phyloP scores from a whole-genome alignment of 2,113 vertebrate species.

The Sphaerodactylus townsendi region DNA sequence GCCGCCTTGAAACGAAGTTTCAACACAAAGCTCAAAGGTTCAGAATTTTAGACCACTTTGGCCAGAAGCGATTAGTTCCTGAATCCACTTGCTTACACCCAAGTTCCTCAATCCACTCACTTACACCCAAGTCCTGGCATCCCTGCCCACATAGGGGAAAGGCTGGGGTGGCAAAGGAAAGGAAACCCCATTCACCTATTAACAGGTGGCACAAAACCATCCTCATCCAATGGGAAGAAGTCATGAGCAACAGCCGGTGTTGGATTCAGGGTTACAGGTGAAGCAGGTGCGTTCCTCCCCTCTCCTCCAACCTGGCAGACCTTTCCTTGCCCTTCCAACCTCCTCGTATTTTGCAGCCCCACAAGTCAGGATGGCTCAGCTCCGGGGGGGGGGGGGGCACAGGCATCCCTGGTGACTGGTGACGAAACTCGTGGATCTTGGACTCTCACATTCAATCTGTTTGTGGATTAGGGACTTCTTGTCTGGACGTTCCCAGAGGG shows the following conservation, averaged over 20 bases:
- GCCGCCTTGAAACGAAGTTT: slow-evolving; percentile 9
- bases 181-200: no score
- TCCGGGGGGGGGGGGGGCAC: no score
- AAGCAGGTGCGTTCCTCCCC: neutral
- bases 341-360: no score
- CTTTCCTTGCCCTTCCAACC: neutral
- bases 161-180: neutral
- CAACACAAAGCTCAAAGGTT: slow-evolving; percentile 22
- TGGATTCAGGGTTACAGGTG: neutral
- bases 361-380: no score
- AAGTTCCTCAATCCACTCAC: slow-evolving; percentile 22
- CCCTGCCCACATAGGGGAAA: neutral
- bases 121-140: slow-evolving; percentile 42
- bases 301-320: neutral
- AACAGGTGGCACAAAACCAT: neutral
- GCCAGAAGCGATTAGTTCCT: slow-evolving; percentile 26
- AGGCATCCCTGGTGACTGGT: no score
- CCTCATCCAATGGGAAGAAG: neutral
- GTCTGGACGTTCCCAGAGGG: no score
- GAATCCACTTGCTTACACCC: slow-evolving; percentile 33
- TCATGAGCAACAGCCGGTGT: no score
- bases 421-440: no score
- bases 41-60: slow-evolving; percentile 8
- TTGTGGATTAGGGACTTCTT: no score
- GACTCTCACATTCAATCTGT: no score